phyloP scores from a whole-genome alignment of 2,113 vertebrate species.

The Labeo catla region DNA sequence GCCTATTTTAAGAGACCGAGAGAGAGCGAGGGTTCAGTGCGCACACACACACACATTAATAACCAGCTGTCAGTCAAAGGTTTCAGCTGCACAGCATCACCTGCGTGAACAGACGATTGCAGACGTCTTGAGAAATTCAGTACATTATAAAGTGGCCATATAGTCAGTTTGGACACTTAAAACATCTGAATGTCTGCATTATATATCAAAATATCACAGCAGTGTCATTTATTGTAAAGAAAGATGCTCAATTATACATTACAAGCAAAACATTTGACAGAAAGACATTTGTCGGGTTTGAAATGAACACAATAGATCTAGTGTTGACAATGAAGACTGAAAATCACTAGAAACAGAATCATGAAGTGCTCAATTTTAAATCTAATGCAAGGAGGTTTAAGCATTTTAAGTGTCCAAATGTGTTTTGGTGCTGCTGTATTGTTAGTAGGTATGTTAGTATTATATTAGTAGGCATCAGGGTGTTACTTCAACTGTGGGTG shows the following conservation, averaged over 20 bases:
- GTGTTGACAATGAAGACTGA: not conserved
- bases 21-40: not conserved
- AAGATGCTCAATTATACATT: not conserved
- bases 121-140: not conserved
- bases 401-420: too few species aligned
- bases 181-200: not conserved
- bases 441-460: too few species aligned
- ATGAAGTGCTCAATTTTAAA: too few species aligned
- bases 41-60: not conserved
- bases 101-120: not conserved
- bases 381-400: too few species aligned
- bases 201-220: not conserved
- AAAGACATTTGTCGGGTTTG: not conserved
- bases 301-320: not conserved
- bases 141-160: not conserved
- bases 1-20: not conserved
- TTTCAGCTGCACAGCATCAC: conserved; percentile 21
- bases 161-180: not conserved
- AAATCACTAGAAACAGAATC: too few species aligned
- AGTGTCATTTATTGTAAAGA: not conserved
- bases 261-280: not conserved
- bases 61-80: not conserved
- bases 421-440: too few species aligned
- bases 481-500: not conserved
- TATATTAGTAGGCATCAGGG: not conserved